These are phyloP conservation scores for Penaeus vannamei DNA, from an alignment of 1,140 invertebrate genomes.

Conservation along the genomic window DNA sequence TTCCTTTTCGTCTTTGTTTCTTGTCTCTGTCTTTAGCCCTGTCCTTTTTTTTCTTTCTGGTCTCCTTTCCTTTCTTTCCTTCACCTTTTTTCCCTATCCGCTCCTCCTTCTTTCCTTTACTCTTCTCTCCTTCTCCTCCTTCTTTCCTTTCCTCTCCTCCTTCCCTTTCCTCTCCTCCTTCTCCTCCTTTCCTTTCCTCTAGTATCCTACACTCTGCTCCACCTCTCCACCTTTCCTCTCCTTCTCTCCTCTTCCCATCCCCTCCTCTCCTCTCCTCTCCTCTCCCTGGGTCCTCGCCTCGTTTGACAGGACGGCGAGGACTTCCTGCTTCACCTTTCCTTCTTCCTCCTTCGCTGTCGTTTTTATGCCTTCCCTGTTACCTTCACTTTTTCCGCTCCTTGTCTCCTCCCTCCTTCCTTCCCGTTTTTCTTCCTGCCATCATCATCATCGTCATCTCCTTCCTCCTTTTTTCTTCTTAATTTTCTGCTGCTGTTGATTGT, in stretches of 20 bases:
- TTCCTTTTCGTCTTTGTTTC: neutral
- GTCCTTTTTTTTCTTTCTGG: neutral
- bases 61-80: neutral
- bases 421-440: neutral
- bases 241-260: neutral
- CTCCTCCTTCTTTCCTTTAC: constrained; percentile 12
- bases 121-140: neutral
- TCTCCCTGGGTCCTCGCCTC: neutral
- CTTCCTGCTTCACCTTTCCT: neutral
- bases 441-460: neutral
- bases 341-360: neutral
- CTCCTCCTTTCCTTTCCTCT: too few species aligned
- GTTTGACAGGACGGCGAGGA: neutral
- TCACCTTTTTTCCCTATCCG: neutral
- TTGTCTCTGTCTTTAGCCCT: neutral
- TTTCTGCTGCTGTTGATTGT: neutral
- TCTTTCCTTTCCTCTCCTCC: neutral
- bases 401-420: neutral
- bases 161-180: neutral
- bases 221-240: neutral
- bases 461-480: neutral
- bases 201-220: neutral
- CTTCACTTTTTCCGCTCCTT: neutral
- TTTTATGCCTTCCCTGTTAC: neutral
- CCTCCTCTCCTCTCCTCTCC: neutral